Conservation (phyloP, 2,113 vertebrate species). For the Pogonocichla stellata region DNA sequence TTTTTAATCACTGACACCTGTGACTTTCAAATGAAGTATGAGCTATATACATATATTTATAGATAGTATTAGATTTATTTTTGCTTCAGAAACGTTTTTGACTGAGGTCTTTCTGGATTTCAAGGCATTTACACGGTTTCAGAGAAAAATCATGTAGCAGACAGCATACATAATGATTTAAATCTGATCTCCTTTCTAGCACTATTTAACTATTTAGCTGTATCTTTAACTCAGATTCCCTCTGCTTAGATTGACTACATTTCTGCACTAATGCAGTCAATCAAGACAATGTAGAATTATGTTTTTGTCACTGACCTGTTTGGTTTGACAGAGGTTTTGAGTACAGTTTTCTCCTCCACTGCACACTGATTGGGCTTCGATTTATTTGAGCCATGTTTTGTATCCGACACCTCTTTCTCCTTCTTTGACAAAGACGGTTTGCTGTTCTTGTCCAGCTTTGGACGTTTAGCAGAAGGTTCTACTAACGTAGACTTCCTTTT, state of each 20-base stretch:
- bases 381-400: constrained; percentile 74
- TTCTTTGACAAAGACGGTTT: constrained; percentile 51
- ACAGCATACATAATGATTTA: not conserved
- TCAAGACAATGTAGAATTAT: not conserved
- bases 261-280: constrained; percentile 22
- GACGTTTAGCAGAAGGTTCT: constrained; percentile 73
- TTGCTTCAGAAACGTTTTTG: not conserved
- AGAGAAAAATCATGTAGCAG: constrained; percentile 5
- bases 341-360: constrained; percentile 67
- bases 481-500: constrained; percentile 74
- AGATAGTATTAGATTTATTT: not conserved
- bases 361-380: constrained; percentile 49
- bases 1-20: not conserved
- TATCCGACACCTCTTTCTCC: constrained; percentile 64
- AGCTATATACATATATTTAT: not conserved
- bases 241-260: not conserved
- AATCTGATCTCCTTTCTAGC: not conserved
- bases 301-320: constrained; percentile 68
- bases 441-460: constrained; percentile 71
- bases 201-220: not conserved
- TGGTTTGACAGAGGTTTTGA: constrained; percentile 67
- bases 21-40: constrained; percentile 48
- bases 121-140: not conserved
- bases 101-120: constrained; percentile 20
- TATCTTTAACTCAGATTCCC: constrained; percentile 45